Percentiles rank a stretch among this genome's conserved stretches.
These are phyloP conservation scores for Acleris cristana DNA, from an alignment of 2,888 invertebrate genomes.

Conservation along the genomic window DNA sequence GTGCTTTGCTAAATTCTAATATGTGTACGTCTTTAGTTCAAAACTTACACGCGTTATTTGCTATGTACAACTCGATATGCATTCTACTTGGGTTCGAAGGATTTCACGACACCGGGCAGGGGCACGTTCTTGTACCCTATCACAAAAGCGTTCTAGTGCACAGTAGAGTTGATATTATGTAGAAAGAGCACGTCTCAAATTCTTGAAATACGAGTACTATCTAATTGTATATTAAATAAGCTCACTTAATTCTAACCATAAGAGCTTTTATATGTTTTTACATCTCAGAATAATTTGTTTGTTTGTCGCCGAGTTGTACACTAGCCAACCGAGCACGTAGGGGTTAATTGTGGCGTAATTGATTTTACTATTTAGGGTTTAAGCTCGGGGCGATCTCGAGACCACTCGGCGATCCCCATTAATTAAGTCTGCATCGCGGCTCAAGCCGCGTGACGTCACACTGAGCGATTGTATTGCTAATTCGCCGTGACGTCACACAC, in stretches of 20 bases:
- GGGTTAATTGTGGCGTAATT: slow-evolving; percentile 11
- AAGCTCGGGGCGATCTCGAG: slow-evolving; percentile 42
- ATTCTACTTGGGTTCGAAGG: slow-evolving; percentile 12
- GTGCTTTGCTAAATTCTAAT: not conserved
- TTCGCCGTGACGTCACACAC: slow-evolving; percentile 46
- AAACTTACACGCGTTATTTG: slow-evolving; percentile 7
- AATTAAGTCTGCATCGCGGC: slow-evolving; percentile 63
- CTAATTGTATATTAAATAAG: too few species aligned
- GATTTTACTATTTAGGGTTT: slow-evolving; percentile 20
- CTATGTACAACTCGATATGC: slow-evolving; percentile 9
- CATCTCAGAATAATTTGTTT: too few species aligned
- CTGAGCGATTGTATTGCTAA: slow-evolving; percentile 77
- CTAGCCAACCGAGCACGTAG: not conserved
- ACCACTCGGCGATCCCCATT: slow-evolving; percentile 67
- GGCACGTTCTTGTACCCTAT: slow-evolving; percentile 17
- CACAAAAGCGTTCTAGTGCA: slow-evolving; percentile 19
- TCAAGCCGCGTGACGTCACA: slow-evolving; percentile 58
- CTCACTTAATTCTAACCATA: too few species aligned
- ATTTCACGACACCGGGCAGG: slow-evolving; percentile 19
- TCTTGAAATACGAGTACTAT: not conserved
- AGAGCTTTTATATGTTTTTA: too few species aligned
- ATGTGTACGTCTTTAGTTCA: not conserved
- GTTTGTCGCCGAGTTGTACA: too few species aligned
- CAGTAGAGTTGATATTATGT: not conserved
- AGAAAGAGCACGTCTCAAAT: slow-evolving; percentile 2